Conservation (phyloP, 2,797 vertebrate genomes). For the Tolypeutes matacus region DNA sequence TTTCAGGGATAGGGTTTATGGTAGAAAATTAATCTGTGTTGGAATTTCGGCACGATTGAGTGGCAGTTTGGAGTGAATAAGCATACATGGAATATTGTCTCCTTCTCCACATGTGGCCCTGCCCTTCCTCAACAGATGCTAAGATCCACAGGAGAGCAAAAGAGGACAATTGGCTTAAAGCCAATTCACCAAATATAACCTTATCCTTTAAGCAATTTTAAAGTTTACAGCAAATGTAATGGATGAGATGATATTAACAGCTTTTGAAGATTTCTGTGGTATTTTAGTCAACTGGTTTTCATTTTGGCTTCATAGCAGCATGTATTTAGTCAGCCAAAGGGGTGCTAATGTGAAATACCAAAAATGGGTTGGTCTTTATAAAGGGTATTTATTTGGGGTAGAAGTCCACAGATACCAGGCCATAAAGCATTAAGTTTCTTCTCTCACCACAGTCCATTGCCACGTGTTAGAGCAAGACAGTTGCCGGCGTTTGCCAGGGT, state of each 20-base stretch:
- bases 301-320: not conserved
- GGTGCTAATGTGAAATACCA: too few species aligned
- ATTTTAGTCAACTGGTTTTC: conserved; percentile 40
- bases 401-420: too few species aligned
- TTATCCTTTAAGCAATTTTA: conserved; percentile 35
- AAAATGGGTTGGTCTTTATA: too few species aligned
- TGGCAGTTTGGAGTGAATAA: not conserved
- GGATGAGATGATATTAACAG: not conserved
- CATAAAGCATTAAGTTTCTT: too few species aligned
- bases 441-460: too few species aligned
- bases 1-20: not conserved
- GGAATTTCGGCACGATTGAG: not conserved
- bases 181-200: conserved; percentile 23
- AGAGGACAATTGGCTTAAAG: not conserved
- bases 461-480: too few species aligned
- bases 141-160: not conserved
- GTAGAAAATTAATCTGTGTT: conserved; percentile 27
- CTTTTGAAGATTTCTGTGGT: conserved; percentile 24
- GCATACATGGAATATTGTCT: not conserved
- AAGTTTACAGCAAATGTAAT: conserved; percentile 24
- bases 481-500: too few species aligned
- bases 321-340: too few species aligned
- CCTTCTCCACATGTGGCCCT: not conserved
- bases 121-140: not conserved
- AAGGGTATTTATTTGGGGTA: too few species aligned